Evolutionary conservation across 1,140 invertebrate genomes (phyloP).

Genomic region (Bombus waltoni): DNA sequence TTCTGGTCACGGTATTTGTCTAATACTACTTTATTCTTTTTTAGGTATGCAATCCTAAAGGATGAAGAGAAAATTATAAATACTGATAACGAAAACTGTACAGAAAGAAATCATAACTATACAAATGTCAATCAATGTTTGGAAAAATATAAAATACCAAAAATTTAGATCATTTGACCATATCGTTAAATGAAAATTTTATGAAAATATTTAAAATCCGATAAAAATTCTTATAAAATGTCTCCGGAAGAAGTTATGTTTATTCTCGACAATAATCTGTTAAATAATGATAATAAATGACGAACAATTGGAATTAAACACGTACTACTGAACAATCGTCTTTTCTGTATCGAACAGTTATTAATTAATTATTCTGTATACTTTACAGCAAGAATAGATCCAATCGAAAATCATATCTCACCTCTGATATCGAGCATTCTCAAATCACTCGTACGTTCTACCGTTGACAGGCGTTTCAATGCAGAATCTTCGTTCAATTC

Average conservation of each 20-base stretch:
- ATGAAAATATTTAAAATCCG: no score
- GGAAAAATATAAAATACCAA: no score
- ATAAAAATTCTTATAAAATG: no score
- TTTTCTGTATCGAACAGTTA: neutral
- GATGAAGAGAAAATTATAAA: no score
- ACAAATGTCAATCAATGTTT: no score
- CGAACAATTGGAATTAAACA: neutral
- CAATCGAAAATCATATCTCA: neutral
- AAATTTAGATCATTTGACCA: no score
- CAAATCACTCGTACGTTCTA: neutral
- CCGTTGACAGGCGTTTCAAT: neutral
- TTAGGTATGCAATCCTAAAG: neutral
- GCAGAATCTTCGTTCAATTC: neutral
- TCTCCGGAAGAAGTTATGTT: neutral
- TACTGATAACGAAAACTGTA: no score
- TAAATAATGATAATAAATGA: neutral
- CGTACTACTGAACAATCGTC: neutral
- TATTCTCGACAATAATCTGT: neutral
- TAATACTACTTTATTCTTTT: neutral
- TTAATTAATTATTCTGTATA: neutral
- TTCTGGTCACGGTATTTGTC: neutral
- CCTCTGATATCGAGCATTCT: neutral
- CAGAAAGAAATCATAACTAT: no score
- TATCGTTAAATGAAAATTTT: no score
- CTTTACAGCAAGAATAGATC: neutral